Evolutionary conservation across 92 coral and sea anemone species (phyloP), one percentile per base, ranked within the genome.

Genomic region (Umimayanthus kanabou): DNA sequence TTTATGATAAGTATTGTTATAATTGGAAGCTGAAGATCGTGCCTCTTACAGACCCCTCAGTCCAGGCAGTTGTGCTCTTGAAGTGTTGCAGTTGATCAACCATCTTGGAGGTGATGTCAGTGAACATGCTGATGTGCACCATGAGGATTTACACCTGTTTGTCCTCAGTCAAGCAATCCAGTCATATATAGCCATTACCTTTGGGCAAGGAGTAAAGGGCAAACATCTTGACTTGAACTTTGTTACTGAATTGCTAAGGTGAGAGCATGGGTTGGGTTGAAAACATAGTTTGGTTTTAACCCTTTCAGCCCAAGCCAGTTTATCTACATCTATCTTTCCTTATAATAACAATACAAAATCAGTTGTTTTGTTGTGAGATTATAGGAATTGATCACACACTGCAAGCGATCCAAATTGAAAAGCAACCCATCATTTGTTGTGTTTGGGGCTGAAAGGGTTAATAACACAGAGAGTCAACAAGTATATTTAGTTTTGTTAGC

Each of bases 111-210:
- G 25, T 78, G 20, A 5, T 29, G 14, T 76, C 85, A 69, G 25
- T 40, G 55, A 26, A 65, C 43, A 28, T 40, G 64, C 55, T n/a
- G 80, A 47, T 55, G 57, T 26, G 9, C 69, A 81, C 20, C 39
- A 69, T 57, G 33, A 4, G 43, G 69, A 49, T 11, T 78, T 40
- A 1, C 87, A 87, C 81, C 50, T 91, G 85, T 91, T 80, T 88
- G 93, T 95, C 69, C 86, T 93, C 0, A 85, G 93, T 55, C 98
- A 95, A 65, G 98, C 98, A 16, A 79, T 95, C 25, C 61, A 85
- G 61, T 89, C 93, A 2, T 95, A 90, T 80, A 70, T 87, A 42
- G 39, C 81, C 39, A 57, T 93, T 11, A 80, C 37, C 22, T 50
- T 91, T 18, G 87, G 72, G 2, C 64, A 80, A 29, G 88, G 81